Conservation (phyloP, 2,888 invertebrate genomes). For the Hemicrepidius hirtus region DNA sequence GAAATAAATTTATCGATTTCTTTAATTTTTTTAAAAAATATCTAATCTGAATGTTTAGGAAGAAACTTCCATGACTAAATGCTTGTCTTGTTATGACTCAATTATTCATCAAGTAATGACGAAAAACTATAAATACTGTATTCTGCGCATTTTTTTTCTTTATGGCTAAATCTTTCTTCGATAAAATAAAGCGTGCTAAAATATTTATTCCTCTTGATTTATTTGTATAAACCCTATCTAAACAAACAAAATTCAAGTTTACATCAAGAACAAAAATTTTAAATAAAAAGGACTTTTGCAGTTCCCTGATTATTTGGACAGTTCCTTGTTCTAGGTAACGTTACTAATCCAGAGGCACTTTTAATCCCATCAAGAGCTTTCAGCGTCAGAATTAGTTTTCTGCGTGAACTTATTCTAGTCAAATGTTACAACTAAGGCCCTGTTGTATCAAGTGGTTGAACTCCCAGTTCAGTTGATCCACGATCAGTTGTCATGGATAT, state of each 20-base stretch:
- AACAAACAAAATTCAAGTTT: no score
- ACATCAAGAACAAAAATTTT: no score
- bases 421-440: constrained; percentile 2
- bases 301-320: neutral
- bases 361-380: constrained; percentile 28
- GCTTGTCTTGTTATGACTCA: neutral
- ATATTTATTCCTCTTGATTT: neutral
- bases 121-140: neutral
- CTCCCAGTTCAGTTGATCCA: no score
- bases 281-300: constrained; percentile 7
- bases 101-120: constrained; percentile 15
- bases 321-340: neutral
- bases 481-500: no score
- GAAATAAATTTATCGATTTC: no score
- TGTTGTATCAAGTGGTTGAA: constrained; percentile 3
- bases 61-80: constrained; percentile 1
- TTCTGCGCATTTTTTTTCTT: constrained; percentile 1
- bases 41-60: neutral
- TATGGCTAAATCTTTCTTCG: no score
- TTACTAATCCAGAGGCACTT: constrained; percentile 8
- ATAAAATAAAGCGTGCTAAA: neutral
- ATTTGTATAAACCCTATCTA: neutral
- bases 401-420: neutral
- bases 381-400: constrained; percentile 14
- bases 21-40: no score